Conservation (phyloP, 2,113 vertebrate genomes). For the Corvus cornix region DNA sequence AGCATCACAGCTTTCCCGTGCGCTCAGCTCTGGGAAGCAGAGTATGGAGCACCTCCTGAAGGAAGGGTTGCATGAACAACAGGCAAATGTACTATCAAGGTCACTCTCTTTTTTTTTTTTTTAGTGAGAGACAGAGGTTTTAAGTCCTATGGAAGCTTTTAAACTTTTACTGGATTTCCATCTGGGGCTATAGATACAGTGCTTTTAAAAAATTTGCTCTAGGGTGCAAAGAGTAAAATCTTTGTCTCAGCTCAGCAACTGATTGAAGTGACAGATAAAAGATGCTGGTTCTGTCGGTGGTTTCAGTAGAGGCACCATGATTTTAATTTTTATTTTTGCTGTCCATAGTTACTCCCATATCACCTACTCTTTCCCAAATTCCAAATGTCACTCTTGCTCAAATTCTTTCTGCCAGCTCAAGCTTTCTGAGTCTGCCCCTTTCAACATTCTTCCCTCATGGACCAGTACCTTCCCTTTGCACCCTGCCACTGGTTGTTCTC, state of each 20-base stretch:
- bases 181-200: background rate
- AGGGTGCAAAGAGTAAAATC: background rate
- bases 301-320: background rate
- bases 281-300: background rate
- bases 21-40: background rate
- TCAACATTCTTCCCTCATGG: background rate
- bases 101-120: background rate
- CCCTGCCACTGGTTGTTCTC: background rate
- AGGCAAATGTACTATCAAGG: background rate
- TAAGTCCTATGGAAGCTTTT: background rate
- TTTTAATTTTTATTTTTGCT: conserved; percentile 22
- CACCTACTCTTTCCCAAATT: conserved; percentile 22
- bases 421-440: background rate
- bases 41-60: background rate
- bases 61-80: background rate
- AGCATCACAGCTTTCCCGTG: accelerated
- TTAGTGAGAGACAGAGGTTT: background rate
- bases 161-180: background rate
- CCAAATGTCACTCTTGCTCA: background rate
- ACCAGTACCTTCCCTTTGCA: background rate
- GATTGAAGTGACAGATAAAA: background rate
- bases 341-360: background rate
- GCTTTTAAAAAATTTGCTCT: background rate
- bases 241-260: background rate
- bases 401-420: background rate